Evolutionary conservation across 2,888 invertebrate genomes (phyloP).

Genomic region (Dolichopus griseipennis): DNA sequence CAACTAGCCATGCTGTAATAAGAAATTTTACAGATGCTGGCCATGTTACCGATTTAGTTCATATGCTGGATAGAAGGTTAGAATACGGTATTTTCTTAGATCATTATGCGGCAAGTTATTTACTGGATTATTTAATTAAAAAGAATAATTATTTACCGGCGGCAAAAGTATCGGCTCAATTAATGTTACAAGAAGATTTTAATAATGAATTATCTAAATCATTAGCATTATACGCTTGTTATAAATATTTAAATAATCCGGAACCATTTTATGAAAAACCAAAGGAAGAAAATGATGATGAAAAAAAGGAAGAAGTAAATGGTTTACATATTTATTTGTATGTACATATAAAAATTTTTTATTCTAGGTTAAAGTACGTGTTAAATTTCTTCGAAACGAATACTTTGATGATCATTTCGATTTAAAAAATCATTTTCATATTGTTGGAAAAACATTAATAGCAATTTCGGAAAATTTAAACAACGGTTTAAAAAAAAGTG

Average conservation of each 20-base stretch:
- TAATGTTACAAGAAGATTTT: constrained; percentile 86
- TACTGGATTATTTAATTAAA: constrained; percentile 70
- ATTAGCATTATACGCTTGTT: constrained; percentile 66
- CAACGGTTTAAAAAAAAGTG: constrained; percentile 46
- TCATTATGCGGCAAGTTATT: constrained; percentile 63
- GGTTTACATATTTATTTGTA: too few species aligned
- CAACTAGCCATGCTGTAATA: constrained; percentile 74
- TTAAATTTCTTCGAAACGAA: constrained; percentile 70
- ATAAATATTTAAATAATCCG: constrained; percentile 54
- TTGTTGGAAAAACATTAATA: constrained; percentile 75
- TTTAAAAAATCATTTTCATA: constrained; percentile 56
- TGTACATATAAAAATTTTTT: constrained; percentile 7
- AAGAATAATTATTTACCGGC: constrained; percentile 60
- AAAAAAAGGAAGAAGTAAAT: constrained; percentile 32
- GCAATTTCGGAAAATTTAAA: constrained; percentile 47
- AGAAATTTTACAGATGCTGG: constrained; percentile 47
- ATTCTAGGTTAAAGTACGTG: constrained; percentile 57
- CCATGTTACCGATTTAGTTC: constrained; percentile 51
- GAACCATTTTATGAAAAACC: constrained; percentile 25
- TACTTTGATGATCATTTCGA: constrained; percentile 88
- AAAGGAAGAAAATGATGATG: constrained; percentile 42
- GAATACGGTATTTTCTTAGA: constrained; percentile 91
- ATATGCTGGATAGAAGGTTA: constrained; percentile 67
- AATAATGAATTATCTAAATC: constrained; percentile 58
- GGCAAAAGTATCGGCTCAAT: constrained; percentile 62